Conservation (phyloP, 2,888 invertebrate genomes). For the Caenorhabditis drosophilae region DNA sequence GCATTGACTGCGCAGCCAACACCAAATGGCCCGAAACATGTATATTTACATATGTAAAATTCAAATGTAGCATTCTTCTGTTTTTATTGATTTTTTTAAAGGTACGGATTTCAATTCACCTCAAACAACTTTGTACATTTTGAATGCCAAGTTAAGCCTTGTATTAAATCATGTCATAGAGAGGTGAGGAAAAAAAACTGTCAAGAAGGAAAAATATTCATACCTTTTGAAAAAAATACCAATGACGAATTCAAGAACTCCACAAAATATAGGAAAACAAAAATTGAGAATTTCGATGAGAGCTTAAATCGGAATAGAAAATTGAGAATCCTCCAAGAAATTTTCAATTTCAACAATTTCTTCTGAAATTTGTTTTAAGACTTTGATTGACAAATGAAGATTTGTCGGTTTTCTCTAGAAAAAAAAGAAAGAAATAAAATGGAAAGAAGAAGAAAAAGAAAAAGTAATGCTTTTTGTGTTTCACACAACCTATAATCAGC, state of each 20-base stretch:
- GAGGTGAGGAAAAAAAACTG: constrained; percentile 36
- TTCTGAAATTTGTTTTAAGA: too few species aligned
- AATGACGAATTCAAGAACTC: background rate
- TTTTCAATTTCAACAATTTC: too few species aligned
- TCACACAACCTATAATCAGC: too few species aligned
- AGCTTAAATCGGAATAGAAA: too few species aligned
- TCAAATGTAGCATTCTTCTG: background rate
- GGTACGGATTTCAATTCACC: constrained; percentile 64
- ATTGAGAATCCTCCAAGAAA: too few species aligned
- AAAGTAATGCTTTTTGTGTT: too few species aligned
- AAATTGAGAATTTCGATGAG: too few species aligned
- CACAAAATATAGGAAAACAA: background rate
- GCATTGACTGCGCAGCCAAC: constrained; percentile 52
- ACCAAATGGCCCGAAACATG: constrained; percentile 63
- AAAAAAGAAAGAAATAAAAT: too few species aligned
- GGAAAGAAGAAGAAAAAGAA: too few species aligned
- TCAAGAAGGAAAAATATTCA: background rate
- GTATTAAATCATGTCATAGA: constrained; percentile 57
- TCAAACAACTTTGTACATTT: constrained; percentile 64
- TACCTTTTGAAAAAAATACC: background rate
- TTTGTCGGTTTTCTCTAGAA: too few species aligned
- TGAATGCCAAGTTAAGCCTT: constrained; percentile 62
- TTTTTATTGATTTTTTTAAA: constrained; percentile 6
- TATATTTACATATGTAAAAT: constrained; percentile 63
- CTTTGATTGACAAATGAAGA: too few species aligned